Evolutionary conservation across 2,797 vertebrate genomes (phyloP).

Genomic region (Clarias platycephalus): DNA sequence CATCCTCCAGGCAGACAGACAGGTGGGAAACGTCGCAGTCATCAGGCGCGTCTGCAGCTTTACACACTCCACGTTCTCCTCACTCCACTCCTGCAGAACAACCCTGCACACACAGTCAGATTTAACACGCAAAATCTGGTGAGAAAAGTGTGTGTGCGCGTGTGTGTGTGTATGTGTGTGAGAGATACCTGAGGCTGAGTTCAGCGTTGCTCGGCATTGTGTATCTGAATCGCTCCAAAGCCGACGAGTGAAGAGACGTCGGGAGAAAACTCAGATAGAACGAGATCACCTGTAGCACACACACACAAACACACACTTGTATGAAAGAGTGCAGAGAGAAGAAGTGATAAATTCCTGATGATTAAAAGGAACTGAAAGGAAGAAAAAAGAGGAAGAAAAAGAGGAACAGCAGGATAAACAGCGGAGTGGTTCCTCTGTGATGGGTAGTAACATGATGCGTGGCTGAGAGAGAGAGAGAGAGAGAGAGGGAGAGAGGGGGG

Average conservation of each 20-base stretch:
- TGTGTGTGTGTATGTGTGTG: neutral
- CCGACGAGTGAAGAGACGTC: conserved; percentile 83
- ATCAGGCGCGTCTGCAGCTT: conserved; percentile 92
- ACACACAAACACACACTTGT: neutral
- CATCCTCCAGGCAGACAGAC: conserved; percentile 95
- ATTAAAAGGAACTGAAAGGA: neutral
- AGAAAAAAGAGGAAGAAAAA: neutral
- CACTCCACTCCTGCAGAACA: conserved; percentile 86
- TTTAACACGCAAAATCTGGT: neutral
- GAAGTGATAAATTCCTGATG: neutral
- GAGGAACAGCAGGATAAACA: neutral
- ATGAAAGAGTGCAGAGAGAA: neutral
- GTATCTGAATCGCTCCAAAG: conserved; percentile 88
- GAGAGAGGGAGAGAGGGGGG: neutral
- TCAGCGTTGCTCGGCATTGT: conserved; percentile 88
- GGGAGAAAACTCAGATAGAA: conserved; percentile 90
- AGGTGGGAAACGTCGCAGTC: conserved; percentile 84
- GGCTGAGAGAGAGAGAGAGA: neutral
- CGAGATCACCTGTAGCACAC: conserved; percentile 81
- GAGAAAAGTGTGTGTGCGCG: neutral
- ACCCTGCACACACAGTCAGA: conserved; percentile 74
- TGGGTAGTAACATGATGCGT: no score
- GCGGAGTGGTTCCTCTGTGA: neutral
- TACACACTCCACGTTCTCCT: conserved; percentile 88
- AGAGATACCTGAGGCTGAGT: conserved; percentile 87